Percentiles rank a stretch among this genome's conserved stretches.
Conservation (phyloP, 2,888 invertebrate genomes). For the Aethes cnicana region DNA sequence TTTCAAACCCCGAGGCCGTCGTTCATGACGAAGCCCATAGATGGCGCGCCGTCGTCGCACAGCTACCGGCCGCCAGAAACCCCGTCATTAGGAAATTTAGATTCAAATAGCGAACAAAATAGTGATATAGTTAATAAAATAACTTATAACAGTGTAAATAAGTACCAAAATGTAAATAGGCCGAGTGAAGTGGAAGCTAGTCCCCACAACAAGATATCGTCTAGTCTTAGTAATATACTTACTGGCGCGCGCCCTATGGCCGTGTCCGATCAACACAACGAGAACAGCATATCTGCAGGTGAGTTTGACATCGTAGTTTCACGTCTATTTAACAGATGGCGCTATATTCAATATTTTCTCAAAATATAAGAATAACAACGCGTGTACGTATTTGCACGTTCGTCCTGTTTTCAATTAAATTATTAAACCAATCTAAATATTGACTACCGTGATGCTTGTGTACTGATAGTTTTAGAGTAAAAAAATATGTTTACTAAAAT, state of each 20-base stretch:
- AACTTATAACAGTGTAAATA: slow-evolving; percentile 81
- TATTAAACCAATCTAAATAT: too few species aligned
- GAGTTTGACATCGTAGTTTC: slow-evolving; percentile 36
- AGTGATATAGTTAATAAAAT: slow-evolving; percentile 82
- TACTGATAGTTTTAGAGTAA: too few species aligned
- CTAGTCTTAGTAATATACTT: slow-evolving; percentile 78
- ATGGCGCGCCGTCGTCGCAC: slow-evolving; percentile 71
- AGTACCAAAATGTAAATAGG: slow-evolving; percentile 81
- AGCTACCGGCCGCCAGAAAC: slow-evolving; percentile 75
- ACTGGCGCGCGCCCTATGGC: slow-evolving; percentile 77
- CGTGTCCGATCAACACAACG: slow-evolving; percentile 72
- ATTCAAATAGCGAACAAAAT: slow-evolving; percentile 78
- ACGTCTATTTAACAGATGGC: slow-evolving; percentile 35
- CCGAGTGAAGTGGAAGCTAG: slow-evolving; percentile 78
- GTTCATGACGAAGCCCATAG: slow-evolving; percentile 79
- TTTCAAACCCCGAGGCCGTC: slow-evolving; percentile 75
- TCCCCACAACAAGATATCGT: slow-evolving; percentile 81
- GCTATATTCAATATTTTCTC: slow-evolving; percentile 11
- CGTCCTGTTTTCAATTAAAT: too few species aligned
- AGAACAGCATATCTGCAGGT: slow-evolving; percentile 77
- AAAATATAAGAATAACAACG: too few species aligned
- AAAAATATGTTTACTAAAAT: too few species aligned
- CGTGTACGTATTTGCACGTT: too few species aligned
- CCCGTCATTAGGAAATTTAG: slow-evolving; percentile 74
- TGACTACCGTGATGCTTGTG: too few species aligned